Base-by-base conservation (phyloP, 1,140 invertebrate species). In the Neodiprion virginianus region DNA sequence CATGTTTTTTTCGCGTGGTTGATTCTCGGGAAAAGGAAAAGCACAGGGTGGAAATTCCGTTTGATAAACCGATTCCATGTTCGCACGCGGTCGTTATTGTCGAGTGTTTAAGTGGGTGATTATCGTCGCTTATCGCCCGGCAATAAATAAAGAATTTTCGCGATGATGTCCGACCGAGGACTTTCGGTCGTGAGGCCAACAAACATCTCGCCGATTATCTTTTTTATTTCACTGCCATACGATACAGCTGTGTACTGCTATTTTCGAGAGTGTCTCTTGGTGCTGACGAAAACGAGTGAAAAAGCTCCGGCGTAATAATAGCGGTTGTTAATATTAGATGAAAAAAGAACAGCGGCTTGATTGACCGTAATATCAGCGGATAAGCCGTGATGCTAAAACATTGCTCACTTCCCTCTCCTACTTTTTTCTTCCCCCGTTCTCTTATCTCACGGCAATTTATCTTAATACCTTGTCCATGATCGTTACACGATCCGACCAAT, bases 371-470 rank as follows among this genome's bases (percentile, higher is more conserved):
- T 61, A 61, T 61, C 53, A 61, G 53, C 53, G 53, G 8, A 8
- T 14, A 61, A 12, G n/a, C 2, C 28, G 28, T 40, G 28, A 40
- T 40, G 28, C 28, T 40, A 40, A 40, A 40, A 40, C 28, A 40
- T 40, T 40, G 28, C 28, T 5, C 2, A 40, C 28, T 40, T 40
- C 28, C 28, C 28, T 5, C 28, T 40, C 28, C 28, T 5, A 5
- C 28, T 40, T 40, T 40, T 40, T 40, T 40, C 1, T 40, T 40
- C 28, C 28, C 28, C 28, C 53, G 8, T 61, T 17, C n/a, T 9
- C 7, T 61, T 61, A 61, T 61, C 53, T 61, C 53, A 61, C 8
- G 53, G 53, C n/a, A 61, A 61, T 61, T 61, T 61, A 61, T 61
- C 53, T 61, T 61, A 61, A 61, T 61, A 61, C 53, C n/a, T 61